Base-by-base conservation (phyloP, 2,888 invertebrate species). In the Myopa testacea region DNA sequence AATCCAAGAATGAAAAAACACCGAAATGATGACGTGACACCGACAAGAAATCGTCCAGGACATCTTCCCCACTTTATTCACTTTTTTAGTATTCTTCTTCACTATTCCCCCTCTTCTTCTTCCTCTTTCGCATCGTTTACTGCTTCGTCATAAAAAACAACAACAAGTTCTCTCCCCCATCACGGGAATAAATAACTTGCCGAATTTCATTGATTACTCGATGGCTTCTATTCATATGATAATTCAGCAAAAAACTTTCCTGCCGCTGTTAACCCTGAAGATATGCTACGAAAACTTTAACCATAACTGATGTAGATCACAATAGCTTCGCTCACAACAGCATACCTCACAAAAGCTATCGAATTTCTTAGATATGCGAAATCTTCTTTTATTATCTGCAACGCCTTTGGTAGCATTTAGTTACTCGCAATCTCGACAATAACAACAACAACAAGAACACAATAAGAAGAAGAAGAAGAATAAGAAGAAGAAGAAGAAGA, bases 171-270 rank as follows among this genome's bases (percentile, higher is more conserved):
- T 26, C 26, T 26, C 26, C 26, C 26, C 26, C 26, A 26, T 26
- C 26, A 2, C 26, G 26, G 26, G 26, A 26, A 26, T 63, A 12
- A 12, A 62, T 62, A 62, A 62, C 19, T 62, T 26, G 8, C 14
- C 38, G 34, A 38, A 65, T 65, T 26, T 38, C 37, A 65, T 65
- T 65, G 65, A 65, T 65, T 65, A 38, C 65, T 38, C 65, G 12
- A 38, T 16, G 65, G 7, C 7, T 10, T 45, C 65, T 7, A 65
- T 65, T 65, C 65, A 65, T 38, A 38, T 65, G 65, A 14, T 65
- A 65, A 65, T 65, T 65, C 65, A 65, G 65, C 65, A 65, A 16
- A 65, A 65, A 38, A 65, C 12, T 65, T 65, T 65, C 34, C 10
- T 65, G 5, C 65, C 34, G 3, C 26, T 63, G 4, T 10, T 34